Conservation (phyloP, 2,113 vertebrate genomes). For the Brachirus orientalis region DNA sequence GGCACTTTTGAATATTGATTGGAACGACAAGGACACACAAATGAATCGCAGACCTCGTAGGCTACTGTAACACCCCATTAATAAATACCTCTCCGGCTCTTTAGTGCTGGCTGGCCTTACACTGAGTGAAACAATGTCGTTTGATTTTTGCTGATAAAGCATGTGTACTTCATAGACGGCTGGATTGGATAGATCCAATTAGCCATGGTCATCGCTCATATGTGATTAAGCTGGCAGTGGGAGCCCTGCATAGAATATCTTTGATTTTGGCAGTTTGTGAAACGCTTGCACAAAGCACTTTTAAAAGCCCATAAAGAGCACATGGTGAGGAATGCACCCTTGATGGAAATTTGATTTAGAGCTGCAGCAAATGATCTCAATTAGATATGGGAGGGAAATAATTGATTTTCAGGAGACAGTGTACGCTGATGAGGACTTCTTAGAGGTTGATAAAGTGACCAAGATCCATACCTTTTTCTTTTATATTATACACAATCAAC, state of each 20-base stretch:
- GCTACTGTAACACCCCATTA: conserved; percentile 62
- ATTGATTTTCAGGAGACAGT: conserved; percentile 67
- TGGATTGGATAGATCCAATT: conserved; percentile 69
- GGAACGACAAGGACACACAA: conserved; percentile 56
- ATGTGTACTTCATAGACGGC: conserved; percentile 67
- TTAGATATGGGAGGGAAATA: conserved; percentile 59
- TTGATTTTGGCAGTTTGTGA: conserved; percentile 67
- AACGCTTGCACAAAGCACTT: conserved; percentile 55
- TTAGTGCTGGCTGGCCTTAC: conserved; percentile 48
- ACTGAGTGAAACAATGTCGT: conserved; percentile 57
- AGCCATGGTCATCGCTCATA: conserved; percentile 61
- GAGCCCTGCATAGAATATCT: conserved; percentile 55
- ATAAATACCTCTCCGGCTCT: conserved; percentile 71
- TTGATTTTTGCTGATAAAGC: conserved; percentile 71
- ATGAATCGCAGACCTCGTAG: conserved; percentile 48
- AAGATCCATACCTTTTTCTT: conserved; percentile 33
- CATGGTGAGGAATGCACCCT: conserved; percentile 54
- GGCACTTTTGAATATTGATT: conserved; percentile 73
- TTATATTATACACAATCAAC: conserved; percentile 40
- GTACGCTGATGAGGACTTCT: conserved; percentile 54
- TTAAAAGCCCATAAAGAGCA: conserved; percentile 70
- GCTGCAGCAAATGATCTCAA: conserved; percentile 65
- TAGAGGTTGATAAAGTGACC: conserved; percentile 47
- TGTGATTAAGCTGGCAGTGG: conserved; percentile 68
- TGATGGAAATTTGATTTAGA: conserved; percentile 70